phyloP scores from a whole-genome alignment of 2,113 vertebrate species.

The Proterorhinus semilunaris region DNA sequence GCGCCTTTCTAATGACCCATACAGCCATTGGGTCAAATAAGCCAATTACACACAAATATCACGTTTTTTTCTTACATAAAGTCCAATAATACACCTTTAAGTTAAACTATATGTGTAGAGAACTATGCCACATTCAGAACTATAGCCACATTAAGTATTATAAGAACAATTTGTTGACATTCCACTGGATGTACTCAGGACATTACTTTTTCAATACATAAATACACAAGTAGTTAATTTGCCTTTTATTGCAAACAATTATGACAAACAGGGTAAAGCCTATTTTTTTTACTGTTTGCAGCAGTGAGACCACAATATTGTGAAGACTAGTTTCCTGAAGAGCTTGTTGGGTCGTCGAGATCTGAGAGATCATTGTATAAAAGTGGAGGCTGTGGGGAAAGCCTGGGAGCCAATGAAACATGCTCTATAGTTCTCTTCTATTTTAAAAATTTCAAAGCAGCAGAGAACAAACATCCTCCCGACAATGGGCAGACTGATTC shows the following conservation, averaged over 20 bases:
- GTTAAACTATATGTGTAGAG: too few relatives aligned
- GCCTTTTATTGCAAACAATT: conserved; percentile 78
- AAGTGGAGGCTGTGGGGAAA: conserved; percentile 46
- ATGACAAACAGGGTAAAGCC: conserved; percentile 78
- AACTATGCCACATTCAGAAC: too few relatives aligned
- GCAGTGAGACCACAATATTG: conserved; percentile 73
- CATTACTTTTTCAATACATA: conserved; percentile 4
- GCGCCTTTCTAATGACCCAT: too few relatives aligned
- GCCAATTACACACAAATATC: too few relatives aligned
- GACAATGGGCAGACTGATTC: not conserved
- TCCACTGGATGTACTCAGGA: too few relatives aligned
- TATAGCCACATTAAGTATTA: too few relatives aligned
- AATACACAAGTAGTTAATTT: conserved; percentile 64
- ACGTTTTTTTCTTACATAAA: too few relatives aligned
- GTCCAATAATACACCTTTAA: too few relatives aligned
- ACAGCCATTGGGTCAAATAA: too few relatives aligned
- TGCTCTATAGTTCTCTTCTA: not conserved
- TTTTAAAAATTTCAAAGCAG: not conserved
- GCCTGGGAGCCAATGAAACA: conserved; percentile 15
- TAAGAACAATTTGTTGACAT: too few relatives aligned
- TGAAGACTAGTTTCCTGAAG: conserved; percentile 65
- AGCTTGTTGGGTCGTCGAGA: conserved; percentile 69
- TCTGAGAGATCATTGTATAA: conserved; percentile 66
- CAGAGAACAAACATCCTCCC: not conserved
- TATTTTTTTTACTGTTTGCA: conserved; percentile 77